Evolutionary conservation across 2,888 invertebrate species (phyloP).

Genomic region (Anticlea derivata): DNA sequence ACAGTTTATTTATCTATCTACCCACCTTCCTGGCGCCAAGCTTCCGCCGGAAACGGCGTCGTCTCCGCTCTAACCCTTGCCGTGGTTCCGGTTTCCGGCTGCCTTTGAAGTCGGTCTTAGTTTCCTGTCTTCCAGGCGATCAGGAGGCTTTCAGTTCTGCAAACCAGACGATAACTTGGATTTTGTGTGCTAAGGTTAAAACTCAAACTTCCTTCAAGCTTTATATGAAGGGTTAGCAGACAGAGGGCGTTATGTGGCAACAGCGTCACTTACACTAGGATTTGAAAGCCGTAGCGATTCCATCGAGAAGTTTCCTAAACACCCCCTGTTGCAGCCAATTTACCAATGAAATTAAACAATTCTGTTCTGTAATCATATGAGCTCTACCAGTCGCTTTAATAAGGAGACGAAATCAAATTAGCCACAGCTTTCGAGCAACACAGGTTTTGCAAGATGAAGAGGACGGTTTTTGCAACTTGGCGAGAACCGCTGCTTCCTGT

Average conservation of each 20-base stretch:
- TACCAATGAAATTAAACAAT: neutral
- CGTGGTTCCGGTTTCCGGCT: slow-evolving; percentile 79
- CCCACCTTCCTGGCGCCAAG: slow-evolving; percentile 79
- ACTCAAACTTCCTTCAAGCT: no score
- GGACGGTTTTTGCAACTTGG: slow-evolving; percentile 60
- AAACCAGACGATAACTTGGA: slow-evolving; percentile 31
- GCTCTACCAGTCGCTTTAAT: neutral
- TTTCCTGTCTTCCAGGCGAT: slow-evolving; percentile 61
- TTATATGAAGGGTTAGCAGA: no score
- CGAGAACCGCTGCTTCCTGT: slow-evolving; percentile 66
- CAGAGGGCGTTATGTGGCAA: no score
- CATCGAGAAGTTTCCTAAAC: neutral
- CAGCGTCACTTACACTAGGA: no score
- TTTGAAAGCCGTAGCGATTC: no score
- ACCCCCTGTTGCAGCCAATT: no score
- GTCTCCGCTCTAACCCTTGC: slow-evolving; percentile 82
- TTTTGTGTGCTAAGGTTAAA: neutral
- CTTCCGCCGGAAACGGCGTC: slow-evolving; percentile 80
- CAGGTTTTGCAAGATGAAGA: slow-evolving; percentile 36
- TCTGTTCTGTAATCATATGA: neutral
- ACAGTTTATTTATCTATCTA: slow-evolving; percentile 75
- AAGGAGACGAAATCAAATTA: slow-evolving; percentile 15
- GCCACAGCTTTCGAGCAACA: slow-evolving; percentile 20
- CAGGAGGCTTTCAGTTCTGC: slow-evolving; percentile 56
- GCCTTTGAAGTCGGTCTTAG: slow-evolving; percentile 71